Evolutionary conservation across 2,797 vertebrate species (phyloP).

Genomic region (Podarcis lilfordi): DNA sequence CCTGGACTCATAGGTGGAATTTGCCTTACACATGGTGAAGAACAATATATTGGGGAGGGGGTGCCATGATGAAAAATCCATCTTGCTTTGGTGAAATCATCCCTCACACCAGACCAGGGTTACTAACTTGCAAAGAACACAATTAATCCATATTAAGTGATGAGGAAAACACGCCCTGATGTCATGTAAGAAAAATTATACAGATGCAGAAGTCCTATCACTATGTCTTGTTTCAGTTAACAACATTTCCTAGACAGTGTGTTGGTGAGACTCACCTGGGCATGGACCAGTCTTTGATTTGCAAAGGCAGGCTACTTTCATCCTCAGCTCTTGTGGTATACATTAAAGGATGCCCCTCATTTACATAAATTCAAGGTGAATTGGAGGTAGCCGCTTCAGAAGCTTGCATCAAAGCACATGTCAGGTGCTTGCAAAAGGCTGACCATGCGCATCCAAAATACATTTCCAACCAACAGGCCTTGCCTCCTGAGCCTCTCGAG

Average conservation of each 20-base stretch:
- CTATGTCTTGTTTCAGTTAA: neutral
- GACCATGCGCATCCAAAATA: conserved; percentile 54
- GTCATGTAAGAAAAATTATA: neutral
- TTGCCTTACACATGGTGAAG: neutral
- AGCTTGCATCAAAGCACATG: neutral
- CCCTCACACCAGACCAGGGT: neutral
- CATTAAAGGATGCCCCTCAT: conserved; percentile 39
- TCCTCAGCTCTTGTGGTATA: conserved; percentile 54
- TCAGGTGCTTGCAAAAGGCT: conserved; percentile 42
- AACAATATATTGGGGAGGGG: too few relatives aligned
- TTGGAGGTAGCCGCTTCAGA: neutral
- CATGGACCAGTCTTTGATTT: neutral
- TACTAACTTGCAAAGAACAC: neutral
- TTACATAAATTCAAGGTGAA: conserved; percentile 26
- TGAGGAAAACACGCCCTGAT: neutral
- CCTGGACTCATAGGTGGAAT: neutral
- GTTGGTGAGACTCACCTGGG: neutral
- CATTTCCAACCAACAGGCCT: conserved; percentile 56
- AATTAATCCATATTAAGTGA: neutral
- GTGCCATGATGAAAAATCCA: neutral
- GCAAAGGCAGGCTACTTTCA: neutral
- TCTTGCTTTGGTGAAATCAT: neutral
- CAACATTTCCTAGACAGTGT: neutral
- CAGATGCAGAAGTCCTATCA: neutral
- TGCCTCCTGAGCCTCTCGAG: conserved; percentile 44